Conservation (phyloP, 2,113 vertebrate species). For the Mystacornis crossleyi region DNA sequence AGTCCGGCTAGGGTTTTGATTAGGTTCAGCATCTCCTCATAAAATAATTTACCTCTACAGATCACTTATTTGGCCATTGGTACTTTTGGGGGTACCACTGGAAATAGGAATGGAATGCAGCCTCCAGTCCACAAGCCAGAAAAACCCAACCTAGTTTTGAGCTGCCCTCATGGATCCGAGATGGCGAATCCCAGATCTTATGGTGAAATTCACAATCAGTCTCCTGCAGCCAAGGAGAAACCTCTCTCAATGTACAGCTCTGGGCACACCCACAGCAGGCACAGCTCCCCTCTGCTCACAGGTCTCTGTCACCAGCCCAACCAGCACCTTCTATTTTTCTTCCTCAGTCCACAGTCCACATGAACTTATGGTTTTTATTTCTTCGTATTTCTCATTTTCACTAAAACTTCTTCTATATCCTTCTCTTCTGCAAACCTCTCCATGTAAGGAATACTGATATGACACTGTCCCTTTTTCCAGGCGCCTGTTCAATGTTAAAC, state of each 20-base stretch:
- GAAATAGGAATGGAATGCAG: background rate
- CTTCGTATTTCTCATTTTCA: background rate
- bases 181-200: background rate
- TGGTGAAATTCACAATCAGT: background rate
- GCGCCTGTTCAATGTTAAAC: background rate
- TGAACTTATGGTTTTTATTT: background rate
- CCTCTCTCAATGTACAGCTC: background rate
- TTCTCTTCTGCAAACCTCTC: background rate
- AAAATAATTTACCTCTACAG: background rate
- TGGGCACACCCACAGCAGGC: background rate
- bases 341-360: background rate
- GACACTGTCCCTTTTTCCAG: background rate
- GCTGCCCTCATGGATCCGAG: background rate
- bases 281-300: background rate
- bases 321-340: background rate
- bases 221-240: background rate
- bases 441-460: fast-evolving
- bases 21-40: background rate
- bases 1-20: background rate
- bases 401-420: background rate
- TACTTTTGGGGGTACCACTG: background rate
- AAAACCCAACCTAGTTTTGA: background rate
- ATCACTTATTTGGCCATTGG: background rate
- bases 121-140: background rate
- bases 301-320: background rate